Evolutionary conservation across 2,113 vertebrate genomes (phyloP).

Genomic region (Narcine bancroftii): DNA sequence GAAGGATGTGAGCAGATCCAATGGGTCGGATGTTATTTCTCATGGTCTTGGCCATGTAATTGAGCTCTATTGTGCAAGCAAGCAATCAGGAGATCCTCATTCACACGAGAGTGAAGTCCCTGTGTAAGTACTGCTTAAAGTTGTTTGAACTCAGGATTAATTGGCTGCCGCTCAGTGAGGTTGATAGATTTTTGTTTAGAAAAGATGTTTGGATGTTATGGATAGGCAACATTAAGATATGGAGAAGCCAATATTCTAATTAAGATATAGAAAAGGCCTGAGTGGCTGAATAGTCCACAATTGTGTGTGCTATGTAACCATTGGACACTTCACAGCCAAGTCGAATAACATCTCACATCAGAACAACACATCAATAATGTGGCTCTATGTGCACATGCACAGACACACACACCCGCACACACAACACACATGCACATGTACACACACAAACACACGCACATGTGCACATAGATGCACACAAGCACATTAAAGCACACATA

Average conservation of each 20-base stretch:
- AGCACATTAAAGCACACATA: not conserved
- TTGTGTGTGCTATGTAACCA: not conserved
- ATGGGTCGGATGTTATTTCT: not conserved
- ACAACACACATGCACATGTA: too few species aligned
- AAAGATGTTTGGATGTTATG: not conserved
- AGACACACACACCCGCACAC: too few species aligned
- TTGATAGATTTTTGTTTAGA: not conserved
- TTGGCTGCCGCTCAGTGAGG: not conserved
- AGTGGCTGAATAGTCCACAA: not conserved
- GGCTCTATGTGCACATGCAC: too few species aligned
- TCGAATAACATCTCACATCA: not conserved
- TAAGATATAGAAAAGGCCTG: not conserved
- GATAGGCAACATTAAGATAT: not conserved
- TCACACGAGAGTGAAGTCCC: not conserved
- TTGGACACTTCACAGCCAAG: not conserved
- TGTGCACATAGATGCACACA: not conserved
- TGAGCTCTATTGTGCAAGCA: not conserved
- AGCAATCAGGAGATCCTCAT: too few species aligned
- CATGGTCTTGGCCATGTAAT: not conserved
- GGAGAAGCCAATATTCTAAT: not conserved
- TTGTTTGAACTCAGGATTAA: not conserved
- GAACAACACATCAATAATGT: too few species aligned
- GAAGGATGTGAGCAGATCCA: too few species aligned
- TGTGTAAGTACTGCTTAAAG: not conserved
- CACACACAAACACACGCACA: too few species aligned